Percentiles rank a stretch among this genome's conserved stretches.
phyloP scores from a whole-genome alignment of 53 echinoderm and acorn worm genomes.

The Stichopus horrens region DNA sequence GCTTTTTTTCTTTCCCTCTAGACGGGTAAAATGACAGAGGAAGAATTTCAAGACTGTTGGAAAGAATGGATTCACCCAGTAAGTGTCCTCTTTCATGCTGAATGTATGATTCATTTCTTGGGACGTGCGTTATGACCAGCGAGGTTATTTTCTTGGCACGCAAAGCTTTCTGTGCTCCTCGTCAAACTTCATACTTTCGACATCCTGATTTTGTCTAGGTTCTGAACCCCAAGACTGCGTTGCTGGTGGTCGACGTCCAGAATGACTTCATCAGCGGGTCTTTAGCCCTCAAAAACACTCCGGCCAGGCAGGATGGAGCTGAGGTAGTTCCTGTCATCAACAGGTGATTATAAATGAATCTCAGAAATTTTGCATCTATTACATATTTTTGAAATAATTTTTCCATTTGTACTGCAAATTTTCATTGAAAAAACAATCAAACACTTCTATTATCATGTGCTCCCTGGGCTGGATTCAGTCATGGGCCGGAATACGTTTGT shows the following conservation, averaged over 20 bases:
- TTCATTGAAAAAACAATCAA: not conserved
- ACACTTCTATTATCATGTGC: too few species aligned
- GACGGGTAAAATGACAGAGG: slow-evolving; percentile 51
- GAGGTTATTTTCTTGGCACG: too few species aligned
- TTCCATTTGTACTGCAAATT: too few species aligned
- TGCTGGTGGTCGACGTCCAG: slow-evolving; percentile 82
- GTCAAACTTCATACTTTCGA: not conserved
- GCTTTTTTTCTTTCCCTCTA: not conserved
- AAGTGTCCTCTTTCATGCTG: not conserved
- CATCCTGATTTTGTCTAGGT: slow-evolving; percentile 46
- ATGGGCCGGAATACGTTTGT: too few species aligned
- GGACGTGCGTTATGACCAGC: too few species aligned
- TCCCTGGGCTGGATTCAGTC: too few species aligned
- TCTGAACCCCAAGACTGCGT: slow-evolving; percentile 63
- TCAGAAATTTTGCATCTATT: not conserved
- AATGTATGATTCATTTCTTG: too few species aligned
- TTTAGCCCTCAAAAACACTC: slow-evolving; percentile 52
- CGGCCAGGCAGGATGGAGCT: slow-evolving; percentile 48
- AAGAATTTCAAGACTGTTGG: slow-evolving; percentile 71
- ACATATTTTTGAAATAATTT: too few species aligned
- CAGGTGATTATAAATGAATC: slow-evolving; percentile 50
- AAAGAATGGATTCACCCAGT: slow-evolving; percentile 66
- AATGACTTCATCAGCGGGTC: slow-evolving; percentile 94
- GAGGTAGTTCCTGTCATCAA: slow-evolving; percentile 85
- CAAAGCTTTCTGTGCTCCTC: too few species aligned